Base-by-base conservation (phyloP, 1,140 invertebrate species). In the Dendrolimus punctatus region DNA sequence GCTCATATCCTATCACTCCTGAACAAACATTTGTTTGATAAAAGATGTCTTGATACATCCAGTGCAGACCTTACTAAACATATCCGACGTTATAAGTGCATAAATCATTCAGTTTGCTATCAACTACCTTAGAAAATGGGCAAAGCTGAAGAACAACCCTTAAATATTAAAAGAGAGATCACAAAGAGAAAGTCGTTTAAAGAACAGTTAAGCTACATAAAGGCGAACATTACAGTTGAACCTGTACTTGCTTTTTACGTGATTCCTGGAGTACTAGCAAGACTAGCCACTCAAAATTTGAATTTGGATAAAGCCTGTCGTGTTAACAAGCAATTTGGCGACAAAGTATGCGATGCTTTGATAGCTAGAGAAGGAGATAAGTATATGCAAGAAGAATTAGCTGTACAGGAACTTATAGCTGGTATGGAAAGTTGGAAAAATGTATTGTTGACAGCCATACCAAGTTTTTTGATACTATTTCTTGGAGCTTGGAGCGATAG, bases 401-500 rank as follows among this genome's bases (percentile, higher is more conserved):
- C 84, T 43, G 75, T 88, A 3, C 89, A 91, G 68, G 81, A 81
- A 53, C 62, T 89, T 0, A 88, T 90, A 8, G 87, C 89, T 4
- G 82, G 76, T 4, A 89, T 90, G 85, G 75, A 87, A 46, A 82
- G 82, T 8, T 89, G 87, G 81, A 90, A 88, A 61, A 88, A 81
- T 47, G 65, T 86, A 0, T 55, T 90, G 6, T 73, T 88, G 51
- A 88, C 87, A 41, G 66, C 87, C 5, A 64, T 90, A 7, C 88
- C 89, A 6, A 76, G 87, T 5, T 49, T 89, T 8, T 64, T 90
- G 23, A 83, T 90, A n/a, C 53, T 90, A 43, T 87, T 91, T 76
- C 54, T 91, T 47, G 89, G 91, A 58, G 86, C 88, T 23, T 88
- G 89, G 89, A 93, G 92, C 61, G 93, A 94, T 69, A 85, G 90